Evolutionary conservation across 2,113 vertebrate species (phyloP).

Genomic region (Lycaon pictus): DNA sequence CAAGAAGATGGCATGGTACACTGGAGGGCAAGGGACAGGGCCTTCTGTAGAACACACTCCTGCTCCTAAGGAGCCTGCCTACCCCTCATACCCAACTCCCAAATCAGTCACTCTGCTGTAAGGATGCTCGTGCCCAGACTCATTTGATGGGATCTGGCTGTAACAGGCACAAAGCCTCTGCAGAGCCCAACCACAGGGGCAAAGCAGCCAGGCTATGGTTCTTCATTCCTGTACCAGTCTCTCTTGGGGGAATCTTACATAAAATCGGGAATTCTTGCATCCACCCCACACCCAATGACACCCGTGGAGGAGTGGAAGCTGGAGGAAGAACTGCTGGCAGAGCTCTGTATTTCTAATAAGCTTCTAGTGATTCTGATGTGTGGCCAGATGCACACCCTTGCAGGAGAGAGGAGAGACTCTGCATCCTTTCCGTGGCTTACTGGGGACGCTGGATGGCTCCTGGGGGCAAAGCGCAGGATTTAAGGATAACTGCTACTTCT

Average conservation of each 20-base stretch:
- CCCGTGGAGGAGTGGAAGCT: background rate
- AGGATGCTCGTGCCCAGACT: background rate
- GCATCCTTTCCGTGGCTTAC: too few species aligned
- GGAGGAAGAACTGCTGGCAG: background rate
- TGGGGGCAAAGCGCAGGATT: background rate
- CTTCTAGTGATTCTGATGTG: background rate
- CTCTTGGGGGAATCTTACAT: background rate
- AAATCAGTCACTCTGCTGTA: background rate
- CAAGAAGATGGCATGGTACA: conserved; percentile 96
- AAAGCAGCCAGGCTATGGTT: background rate
- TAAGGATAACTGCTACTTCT: background rate
- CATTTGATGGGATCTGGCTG: fast-evolving
- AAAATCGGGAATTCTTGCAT: background rate
- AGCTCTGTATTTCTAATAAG: background rate
- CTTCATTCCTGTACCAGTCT: background rate
- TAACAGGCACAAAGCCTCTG: background rate
- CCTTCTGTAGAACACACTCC: background rate
- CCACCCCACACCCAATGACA: background rate
- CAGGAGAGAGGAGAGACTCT: background rate
- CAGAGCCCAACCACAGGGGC: fast-evolving
- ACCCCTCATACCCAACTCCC: background rate
- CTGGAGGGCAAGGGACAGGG: conserved; percentile 81
- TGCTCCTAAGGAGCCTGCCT: background rate
- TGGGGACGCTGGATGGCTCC: fast-evolving
- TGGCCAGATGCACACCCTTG: fast-evolving